Percentiles rank a stretch among this genome's conserved stretches.
phyloP scores from a whole-genome alignment of 2,113 vertebrate genomes.

The Melanerpes aurifrons region DNA sequence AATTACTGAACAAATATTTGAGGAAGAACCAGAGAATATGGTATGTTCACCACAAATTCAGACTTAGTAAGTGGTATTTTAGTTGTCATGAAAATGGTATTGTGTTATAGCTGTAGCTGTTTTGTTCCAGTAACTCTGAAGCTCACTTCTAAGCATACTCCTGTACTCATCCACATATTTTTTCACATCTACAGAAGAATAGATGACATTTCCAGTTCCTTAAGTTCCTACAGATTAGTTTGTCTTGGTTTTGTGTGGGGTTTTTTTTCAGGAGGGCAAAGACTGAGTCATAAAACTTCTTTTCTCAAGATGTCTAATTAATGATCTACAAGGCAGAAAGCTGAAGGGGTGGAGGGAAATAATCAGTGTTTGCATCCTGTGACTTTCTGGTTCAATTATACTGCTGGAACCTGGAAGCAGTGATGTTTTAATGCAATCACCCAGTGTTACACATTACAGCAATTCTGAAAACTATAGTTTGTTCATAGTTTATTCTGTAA shows the following conservation, averaged over 20 bases:
- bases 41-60: not conserved
- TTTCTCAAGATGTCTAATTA: slow-evolving; percentile 69
- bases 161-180: not conserved
- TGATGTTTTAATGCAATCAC: slow-evolving; percentile 56
- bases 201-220: slow-evolving; percentile 47
- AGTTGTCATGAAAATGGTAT: not conserved
- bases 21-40: not conserved
- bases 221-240: slow-evolving; percentile 46
- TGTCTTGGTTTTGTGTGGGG: not conserved
- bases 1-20: not conserved
- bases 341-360: slow-evolving; percentile 50
- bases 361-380: slow-evolving; percentile 70
- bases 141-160: not conserved
- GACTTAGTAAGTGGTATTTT: not conserved
- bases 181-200: not conserved
- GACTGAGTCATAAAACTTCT: slow-evolving; percentile 66
- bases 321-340: slow-evolving; percentile 60
- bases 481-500: slow-evolving; percentile 21
- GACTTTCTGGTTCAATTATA: slow-evolving; percentile 66
- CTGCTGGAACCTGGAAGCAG: slow-evolving; percentile 63
- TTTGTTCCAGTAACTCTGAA: not conserved
- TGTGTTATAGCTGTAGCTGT: not conserved
- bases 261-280: slow-evolving; percentile 29
- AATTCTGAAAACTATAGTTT: slow-evolving; percentile 56
- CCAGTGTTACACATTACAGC: slow-evolving; percentile 45